A percentile compares a stretch with the other conserved stretches of the same genome.
phyloP scores from a whole-genome alignment of 2,888 invertebrate genomes.

The Tetheella fluctuosa region DNA sequence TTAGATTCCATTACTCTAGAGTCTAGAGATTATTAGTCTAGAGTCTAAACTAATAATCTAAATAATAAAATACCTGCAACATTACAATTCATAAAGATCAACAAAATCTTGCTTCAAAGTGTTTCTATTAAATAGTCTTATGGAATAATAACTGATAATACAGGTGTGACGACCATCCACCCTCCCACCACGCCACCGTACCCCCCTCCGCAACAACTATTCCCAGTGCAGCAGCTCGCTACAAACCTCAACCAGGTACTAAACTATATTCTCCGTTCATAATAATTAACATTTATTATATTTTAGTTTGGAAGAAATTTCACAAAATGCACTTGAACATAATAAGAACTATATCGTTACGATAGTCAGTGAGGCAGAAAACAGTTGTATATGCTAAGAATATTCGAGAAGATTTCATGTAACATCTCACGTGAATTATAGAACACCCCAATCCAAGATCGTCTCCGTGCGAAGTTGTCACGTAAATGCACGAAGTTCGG shows the following conservation, averaged over 20 bases:
- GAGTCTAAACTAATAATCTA: too few relatives aligned
- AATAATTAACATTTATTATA: conserved; percentile 16
- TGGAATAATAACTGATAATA: conserved; percentile 16
- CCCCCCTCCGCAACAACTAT: conserved; percentile 75
- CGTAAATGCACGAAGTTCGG: conserved; percentile 91
- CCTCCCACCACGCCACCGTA: conserved; percentile 72
- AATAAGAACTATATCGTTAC: too few relatives aligned
- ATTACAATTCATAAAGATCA: too few relatives aligned
- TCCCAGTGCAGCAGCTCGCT: conserved; percentile 80
- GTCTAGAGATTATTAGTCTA: too few relatives aligned
- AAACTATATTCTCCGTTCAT: conserved; percentile 26
- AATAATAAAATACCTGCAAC: too few relatives aligned
- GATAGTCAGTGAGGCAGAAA: too few relatives aligned
- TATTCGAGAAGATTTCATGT: background rate
- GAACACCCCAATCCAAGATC: conserved; percentile 87
- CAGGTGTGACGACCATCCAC: conserved; percentile 69
- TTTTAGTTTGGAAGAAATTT: background rate
- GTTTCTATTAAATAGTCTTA: background rate
- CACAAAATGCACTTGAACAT: too few relatives aligned
- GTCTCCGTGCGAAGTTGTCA: conserved; percentile 92
- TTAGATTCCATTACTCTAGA: too few relatives aligned
- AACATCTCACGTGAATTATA: conserved; percentile 30
- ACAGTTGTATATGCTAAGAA: too few relatives aligned
- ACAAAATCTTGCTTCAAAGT: background rate
- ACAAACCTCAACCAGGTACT: conserved; percentile 75